Conservation (phyloP, 2,888 invertebrate species). For the Cephus pulcher region DNA sequence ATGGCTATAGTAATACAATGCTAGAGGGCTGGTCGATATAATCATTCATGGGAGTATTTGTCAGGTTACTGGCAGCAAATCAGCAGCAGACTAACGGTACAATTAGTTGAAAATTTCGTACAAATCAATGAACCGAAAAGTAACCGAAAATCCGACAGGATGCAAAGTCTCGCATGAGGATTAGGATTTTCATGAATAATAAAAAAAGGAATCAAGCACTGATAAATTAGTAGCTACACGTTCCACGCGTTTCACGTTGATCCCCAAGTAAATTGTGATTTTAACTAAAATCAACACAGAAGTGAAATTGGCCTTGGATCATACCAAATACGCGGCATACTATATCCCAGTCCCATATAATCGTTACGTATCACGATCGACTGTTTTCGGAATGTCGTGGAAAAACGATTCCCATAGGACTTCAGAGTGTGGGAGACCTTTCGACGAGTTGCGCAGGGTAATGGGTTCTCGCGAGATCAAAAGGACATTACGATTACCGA, state of each 20-base stretch:
- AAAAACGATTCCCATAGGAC: not conserved
- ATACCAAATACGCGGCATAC: not conserved
- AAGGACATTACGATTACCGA: conserved; percentile 1
- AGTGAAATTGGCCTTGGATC: not conserved
- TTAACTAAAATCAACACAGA: not conserved
- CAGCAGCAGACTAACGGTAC: not conserved
- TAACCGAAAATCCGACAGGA: not conserved
- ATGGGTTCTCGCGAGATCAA: not conserved
- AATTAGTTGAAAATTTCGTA: not conserved
- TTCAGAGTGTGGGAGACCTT: not conserved
- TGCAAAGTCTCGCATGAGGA: not conserved
- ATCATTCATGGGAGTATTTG: not conserved
- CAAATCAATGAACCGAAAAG: not conserved
- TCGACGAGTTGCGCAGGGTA: not conserved
- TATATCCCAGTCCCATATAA: not conserved
- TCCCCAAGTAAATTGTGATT: not conserved
- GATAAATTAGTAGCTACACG: not conserved
- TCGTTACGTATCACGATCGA: not conserved
- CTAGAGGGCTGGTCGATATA: not conserved
- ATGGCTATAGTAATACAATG: not conserved
- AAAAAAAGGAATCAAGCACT: not conserved
- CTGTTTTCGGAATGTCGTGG: not conserved
- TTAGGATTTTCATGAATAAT: not conserved
- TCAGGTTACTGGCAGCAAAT: not conserved
- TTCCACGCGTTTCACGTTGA: not conserved